Conservation (phyloP, 2,113 vertebrate genomes). For the Pycnonotus jocosus region DNA sequence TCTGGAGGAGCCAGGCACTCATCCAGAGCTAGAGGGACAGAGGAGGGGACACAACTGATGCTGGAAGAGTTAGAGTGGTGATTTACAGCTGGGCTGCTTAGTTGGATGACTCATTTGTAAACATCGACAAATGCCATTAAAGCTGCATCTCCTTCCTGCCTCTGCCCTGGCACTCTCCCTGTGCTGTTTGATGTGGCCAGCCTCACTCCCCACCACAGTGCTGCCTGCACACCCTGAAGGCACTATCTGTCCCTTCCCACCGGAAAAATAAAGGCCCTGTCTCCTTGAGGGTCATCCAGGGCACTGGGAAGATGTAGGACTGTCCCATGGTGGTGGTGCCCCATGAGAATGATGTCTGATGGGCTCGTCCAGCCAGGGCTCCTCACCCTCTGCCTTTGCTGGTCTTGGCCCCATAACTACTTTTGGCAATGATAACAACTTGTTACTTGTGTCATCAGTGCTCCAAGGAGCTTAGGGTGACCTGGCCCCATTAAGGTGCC, state of each 20-base stretch:
- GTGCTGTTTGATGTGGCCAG: rapidly evolving
- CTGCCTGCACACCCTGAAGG: rapidly evolving
- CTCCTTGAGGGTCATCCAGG: neutral
- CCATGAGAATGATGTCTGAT: neutral
- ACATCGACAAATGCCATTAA: constrained; percentile 52
- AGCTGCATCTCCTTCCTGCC: constrained; percentile 13
- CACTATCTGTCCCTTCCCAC: neutral
- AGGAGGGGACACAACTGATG: neutral
- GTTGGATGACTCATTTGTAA: constrained; percentile 48
- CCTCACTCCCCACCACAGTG: rapidly evolving
- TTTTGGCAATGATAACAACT: neutral
- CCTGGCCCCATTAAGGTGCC: neutral
- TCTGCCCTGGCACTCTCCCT: neutral
- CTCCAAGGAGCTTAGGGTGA: neutral
- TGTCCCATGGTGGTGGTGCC: neutral
- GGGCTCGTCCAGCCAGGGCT: neutral
- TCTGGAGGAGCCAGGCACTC: constrained; percentile 43
- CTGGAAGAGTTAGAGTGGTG: neutral
- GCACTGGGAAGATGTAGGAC: neutral
- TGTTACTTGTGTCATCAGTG: neutral
- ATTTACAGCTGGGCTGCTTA: constrained; percentile 48
- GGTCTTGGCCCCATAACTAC: neutral
- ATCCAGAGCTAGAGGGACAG: neutral
- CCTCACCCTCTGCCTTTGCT: neutral
- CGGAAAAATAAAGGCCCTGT: rapidly evolving